Conservation (phyloP, 1,140 invertebrate genomes). For the Cecropterus lyciades region DNA sequence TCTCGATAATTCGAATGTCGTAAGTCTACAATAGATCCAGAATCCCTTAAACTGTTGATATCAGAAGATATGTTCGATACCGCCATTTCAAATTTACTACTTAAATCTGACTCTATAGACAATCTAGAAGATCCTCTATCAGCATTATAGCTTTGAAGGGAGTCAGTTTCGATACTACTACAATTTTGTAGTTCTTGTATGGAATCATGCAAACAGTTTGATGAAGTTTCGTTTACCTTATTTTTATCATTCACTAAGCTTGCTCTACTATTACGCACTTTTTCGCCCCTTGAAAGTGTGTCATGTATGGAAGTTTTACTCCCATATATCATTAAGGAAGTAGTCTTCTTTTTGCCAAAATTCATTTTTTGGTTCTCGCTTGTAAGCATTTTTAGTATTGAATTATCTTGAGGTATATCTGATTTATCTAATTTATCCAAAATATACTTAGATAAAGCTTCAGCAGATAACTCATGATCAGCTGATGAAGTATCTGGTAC, state of each 20-base stretch:
- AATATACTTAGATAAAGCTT: constrained; percentile 76
- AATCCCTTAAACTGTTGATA: constrained; percentile 70
- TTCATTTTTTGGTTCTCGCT: constrained; percentile 78
- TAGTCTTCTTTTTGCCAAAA: constrained; percentile 75
- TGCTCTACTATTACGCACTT: constrained; percentile 76
- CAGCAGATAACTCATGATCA: constrained; percentile 85
- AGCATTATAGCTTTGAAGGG: constrained; percentile 78
- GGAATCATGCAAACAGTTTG: constrained; percentile 62
- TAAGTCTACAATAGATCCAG: constrained; percentile 81
- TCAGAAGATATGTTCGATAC: constrained; percentile 73
- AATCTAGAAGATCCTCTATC: constrained; percentile 79
- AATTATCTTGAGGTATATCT: constrained; percentile 75
- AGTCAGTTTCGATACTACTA: constrained; percentile 76
- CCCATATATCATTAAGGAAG: constrained; percentile 83
- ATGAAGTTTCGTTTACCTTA: constrained; percentile 56
- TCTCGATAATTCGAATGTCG: constrained; percentile 80
- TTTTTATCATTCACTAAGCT: constrained; percentile 69
- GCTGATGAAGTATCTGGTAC: constrained; percentile 91
- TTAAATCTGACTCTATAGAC: constrained; percentile 80
- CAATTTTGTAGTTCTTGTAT: constrained; percentile 69
- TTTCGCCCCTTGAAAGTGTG: constrained; percentile 81
- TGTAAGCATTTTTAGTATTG: constrained; percentile 79
- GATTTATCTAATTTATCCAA: constrained; percentile 79
- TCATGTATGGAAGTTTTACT: constrained; percentile 82
- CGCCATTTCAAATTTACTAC: constrained; percentile 79